Conservation (phyloP, 2,797 vertebrate genomes). For the Mastacembelus armatus region DNA sequence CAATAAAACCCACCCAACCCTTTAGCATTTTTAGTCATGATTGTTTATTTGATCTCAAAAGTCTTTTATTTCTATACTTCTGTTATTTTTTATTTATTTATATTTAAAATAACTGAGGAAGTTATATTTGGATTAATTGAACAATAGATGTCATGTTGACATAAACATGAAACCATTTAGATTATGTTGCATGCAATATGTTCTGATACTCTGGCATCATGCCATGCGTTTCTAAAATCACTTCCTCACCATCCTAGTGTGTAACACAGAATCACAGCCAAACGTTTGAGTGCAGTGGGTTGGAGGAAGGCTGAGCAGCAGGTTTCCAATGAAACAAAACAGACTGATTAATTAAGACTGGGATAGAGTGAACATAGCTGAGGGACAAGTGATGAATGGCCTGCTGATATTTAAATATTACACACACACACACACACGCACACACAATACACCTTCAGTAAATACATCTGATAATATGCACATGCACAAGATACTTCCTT, state of each 20-base stretch:
- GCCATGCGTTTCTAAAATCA: slow-evolving; percentile 9
- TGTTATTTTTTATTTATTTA: too few relatives aligned
- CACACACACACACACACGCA: neutral
- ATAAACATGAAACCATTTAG: too few relatives aligned
- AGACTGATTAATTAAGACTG: slow-evolving; percentile 53
- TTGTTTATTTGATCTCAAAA: too few relatives aligned
- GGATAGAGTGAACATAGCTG: slow-evolving; percentile 43
- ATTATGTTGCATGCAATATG: too few relatives aligned
- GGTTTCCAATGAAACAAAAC: slow-evolving; percentile 51
- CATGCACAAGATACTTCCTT: neutral
- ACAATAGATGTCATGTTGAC: too few relatives aligned
- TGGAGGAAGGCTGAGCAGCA: slow-evolving; percentile 31
- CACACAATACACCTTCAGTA: neutral
- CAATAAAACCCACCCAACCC: too few relatives aligned
- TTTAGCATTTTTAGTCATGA: too few relatives aligned
- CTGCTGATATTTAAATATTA: slow-evolving; percentile 61
- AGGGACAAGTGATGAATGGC: slow-evolving; percentile 60
- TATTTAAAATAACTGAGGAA: too few relatives aligned
- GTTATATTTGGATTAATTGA: too few relatives aligned
- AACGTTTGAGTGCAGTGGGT: slow-evolving; percentile 21
- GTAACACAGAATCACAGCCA: slow-evolving; percentile 19
- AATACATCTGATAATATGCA: neutral
- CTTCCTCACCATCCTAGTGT: neutral
- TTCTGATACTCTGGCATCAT: slow-evolving; percentile 1
- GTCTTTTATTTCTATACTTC: too few relatives aligned